These are phyloP conservation scores for Leptothorax acervorum DNA, from an alignment of 2,888 invertebrate species.

Conservation along the genomic window DNA sequence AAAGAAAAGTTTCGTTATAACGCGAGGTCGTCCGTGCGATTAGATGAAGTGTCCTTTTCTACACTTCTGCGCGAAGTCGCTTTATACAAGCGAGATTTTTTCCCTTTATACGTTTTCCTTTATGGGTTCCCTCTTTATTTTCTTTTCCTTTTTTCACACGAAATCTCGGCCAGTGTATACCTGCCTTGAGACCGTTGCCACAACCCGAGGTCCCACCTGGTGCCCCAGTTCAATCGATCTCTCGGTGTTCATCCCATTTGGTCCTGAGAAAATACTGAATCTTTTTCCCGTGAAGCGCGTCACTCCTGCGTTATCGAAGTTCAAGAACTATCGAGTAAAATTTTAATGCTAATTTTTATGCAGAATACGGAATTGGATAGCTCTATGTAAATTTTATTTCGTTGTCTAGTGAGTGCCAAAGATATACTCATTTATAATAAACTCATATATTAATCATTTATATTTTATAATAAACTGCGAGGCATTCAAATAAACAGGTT, in stretches of 20 bases:
- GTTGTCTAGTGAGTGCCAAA: not conserved
- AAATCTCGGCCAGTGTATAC: not conserved
- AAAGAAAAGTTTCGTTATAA: conserved; percentile 13
- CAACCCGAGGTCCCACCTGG: conserved; percentile 8
- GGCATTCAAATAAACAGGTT: not conserved
- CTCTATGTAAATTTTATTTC: not conserved
- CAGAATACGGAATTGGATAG: not conserved
- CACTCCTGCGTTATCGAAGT: not conserved
- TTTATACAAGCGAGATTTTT: not conserved
- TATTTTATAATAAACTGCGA: not conserved
- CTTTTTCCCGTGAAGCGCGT: not conserved
- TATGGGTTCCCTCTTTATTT: too few species aligned
- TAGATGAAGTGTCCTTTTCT: not conserved
- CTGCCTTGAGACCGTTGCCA: not conserved
- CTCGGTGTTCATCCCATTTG: not conserved
- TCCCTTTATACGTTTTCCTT: not conserved
- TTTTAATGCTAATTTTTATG: not conserved
- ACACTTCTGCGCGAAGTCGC: not conserved
- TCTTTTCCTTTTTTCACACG: not conserved
- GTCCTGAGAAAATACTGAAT: not conserved
- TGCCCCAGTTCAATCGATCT: not conserved
- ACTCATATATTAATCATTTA: not conserved
- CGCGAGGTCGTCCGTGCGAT: not conserved
- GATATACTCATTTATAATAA: not conserved
- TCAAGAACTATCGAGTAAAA: not conserved